phyloP scores from a whole-genome alignment of 2,888 invertebrate species.

The Lasioglossum figueresi region DNA sequence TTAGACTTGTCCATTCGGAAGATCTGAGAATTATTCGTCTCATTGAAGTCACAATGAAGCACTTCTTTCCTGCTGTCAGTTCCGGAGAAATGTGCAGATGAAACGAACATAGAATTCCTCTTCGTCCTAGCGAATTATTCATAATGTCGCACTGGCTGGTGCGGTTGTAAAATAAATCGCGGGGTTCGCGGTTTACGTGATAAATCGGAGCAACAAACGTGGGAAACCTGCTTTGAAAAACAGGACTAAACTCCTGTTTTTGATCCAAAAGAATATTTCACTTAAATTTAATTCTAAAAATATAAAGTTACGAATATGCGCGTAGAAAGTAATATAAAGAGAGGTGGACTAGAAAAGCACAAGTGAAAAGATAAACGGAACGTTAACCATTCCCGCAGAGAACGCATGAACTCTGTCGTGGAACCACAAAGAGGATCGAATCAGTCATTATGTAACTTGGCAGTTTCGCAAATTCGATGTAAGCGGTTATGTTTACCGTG shows the following conservation, averaged over 20 bases:
- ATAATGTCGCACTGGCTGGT: neutral
- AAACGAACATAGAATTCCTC: neutral
- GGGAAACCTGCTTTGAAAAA: neutral
- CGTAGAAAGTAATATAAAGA: neutral
- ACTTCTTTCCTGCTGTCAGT: neutral
- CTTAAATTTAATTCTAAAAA: neutral
- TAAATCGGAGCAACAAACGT: neutral
- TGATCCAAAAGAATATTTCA: neutral
- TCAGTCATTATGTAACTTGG: neutral
- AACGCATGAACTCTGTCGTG: neutral
- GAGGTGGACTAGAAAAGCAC: too few species aligned
- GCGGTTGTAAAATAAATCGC: neutral
- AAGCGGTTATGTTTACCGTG: neutral
- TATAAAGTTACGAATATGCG: neutral
- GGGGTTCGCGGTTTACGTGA: neutral
- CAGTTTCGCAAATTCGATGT: conserved; percentile 3
- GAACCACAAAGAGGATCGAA: neutral
- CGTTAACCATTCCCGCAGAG: neutral
- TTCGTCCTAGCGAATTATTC: neutral
- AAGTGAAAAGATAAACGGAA: neutral
- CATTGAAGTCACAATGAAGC: neutral
- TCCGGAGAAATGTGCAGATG: neutral
- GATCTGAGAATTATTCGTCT: neutral
- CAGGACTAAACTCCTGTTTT: neutral
- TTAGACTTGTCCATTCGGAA: neutral